phyloP scores from a whole-genome alignment of 2,888 invertebrate species.

The Acheta domesticus region DNA sequence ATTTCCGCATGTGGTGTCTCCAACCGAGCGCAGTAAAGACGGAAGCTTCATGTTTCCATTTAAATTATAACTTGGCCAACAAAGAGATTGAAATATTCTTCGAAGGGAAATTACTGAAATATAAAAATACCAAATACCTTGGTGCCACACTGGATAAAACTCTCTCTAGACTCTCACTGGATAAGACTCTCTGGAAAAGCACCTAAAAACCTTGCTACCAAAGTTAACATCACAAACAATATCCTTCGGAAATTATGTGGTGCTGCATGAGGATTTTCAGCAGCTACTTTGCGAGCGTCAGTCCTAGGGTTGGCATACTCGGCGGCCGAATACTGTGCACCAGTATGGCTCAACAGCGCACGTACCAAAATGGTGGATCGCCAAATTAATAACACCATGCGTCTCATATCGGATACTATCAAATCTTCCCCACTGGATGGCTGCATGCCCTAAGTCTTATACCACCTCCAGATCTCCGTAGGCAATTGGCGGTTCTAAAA shows the following conservation, averaged over 20 bases:
- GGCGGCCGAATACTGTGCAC: too few species aligned
- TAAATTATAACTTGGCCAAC: neutral
- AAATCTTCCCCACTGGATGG: too few species aligned
- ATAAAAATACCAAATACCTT: neutral
- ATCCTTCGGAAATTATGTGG: neutral
- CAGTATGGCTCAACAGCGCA: too few species aligned
- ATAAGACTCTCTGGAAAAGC: neutral
- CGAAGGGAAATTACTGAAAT: neutral
- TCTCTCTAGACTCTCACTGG: too few species aligned
- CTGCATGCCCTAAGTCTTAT: too few species aligned
- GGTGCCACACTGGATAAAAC: neutral
- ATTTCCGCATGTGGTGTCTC: neutral
- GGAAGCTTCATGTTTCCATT: neutral
- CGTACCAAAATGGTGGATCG: too few species aligned
- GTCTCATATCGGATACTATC: too few species aligned
- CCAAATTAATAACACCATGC: too few species aligned
- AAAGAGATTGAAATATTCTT: neutral
- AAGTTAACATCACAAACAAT: neutral
- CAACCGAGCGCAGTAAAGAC: neutral
- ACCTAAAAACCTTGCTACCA: neutral
- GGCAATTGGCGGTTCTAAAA: too few species aligned
- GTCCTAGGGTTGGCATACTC: too few species aligned
- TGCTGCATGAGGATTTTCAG: neutral
- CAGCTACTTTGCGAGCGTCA: too few species aligned
- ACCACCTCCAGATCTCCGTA: too few species aligned